Evolutionary conservation across 2,113 vertebrate genomes (phyloP).

Genomic region (Rousettus leschenaultii): DNA sequence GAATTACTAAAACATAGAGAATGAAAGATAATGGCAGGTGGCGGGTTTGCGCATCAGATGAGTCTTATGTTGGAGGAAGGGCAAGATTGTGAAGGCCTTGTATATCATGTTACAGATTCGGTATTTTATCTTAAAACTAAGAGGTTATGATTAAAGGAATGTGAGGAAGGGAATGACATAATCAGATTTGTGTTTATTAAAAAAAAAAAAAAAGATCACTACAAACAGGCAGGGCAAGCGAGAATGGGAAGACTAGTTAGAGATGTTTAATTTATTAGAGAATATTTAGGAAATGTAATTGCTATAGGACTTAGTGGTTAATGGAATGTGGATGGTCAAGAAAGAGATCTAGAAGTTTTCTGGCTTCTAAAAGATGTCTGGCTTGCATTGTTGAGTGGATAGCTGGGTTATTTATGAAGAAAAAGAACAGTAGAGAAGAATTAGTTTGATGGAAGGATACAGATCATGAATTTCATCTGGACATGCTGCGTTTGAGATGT

Average conservation of each 20-base stretch:
- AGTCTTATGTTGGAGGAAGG: neutral
- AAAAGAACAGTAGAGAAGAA: neutral
- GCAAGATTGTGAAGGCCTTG: neutral
- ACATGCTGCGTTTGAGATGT: neutral
- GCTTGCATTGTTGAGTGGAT: neutral
- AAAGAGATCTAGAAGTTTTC: neutral
- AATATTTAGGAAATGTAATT: neutral
- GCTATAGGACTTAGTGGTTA: neutral
- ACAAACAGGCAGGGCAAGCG: neutral
- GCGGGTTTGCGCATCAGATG: neutral
- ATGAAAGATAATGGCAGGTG: neutral
- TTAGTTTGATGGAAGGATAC: neutral
- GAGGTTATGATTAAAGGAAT: neutral
- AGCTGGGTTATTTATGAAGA: neutral
- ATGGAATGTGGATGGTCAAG: neutral
- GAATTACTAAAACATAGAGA: neutral
- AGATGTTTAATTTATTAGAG: neutral
- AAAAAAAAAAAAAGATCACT: neutral
- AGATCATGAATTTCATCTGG: neutral
- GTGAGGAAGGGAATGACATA: neutral
- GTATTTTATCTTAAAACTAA: neutral
- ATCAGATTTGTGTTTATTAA: neutral
- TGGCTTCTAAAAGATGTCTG: neutral
- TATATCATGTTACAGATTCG: neutral
- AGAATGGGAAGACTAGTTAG: neutral